A percentile compares a stretch with the other conserved stretches of the same genome.
These are phyloP conservation scores for Mormyrus hasselquistii DNA, from an alignment of 2,797 vertebrate genomes.

Conservation along the genomic window DNA sequence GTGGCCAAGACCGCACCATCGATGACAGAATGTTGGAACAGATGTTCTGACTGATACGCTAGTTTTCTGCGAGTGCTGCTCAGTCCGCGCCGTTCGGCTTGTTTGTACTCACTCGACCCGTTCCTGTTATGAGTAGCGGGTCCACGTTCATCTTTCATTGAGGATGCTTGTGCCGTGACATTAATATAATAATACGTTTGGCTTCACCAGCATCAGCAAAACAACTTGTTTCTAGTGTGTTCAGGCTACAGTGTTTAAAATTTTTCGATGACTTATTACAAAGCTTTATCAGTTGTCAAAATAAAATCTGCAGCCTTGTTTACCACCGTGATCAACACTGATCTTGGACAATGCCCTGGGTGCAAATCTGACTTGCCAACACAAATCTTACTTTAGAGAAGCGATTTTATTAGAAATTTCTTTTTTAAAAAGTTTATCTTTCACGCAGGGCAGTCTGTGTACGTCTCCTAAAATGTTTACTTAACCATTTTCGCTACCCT, in stretches of 20 bases:
- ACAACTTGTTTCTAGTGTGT: background rate
- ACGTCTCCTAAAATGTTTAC: background rate
- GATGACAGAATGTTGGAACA: background rate
- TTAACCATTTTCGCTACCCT: background rate
- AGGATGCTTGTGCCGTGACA: background rate
- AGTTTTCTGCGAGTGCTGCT: background rate
- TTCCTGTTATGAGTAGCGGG: background rate
- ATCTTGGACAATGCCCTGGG: background rate
- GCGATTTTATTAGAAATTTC: background rate
- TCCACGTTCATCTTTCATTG: background rate
- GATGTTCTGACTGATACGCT: background rate
- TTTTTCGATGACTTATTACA: background rate
- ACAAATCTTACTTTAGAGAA: background rate
- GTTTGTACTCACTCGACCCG: background rate
- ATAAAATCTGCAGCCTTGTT: background rate
- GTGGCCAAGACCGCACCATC: background rate
- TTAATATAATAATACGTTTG: background rate
- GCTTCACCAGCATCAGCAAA: background rate
- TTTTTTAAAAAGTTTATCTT: background rate
- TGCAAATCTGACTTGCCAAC: background rate
- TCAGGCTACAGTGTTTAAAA: background rate
- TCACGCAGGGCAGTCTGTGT: background rate
- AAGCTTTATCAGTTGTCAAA: background rate
- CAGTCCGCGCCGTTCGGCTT: conserved; percentile 29
- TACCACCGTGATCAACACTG: background rate